A percentile compares a stretch with the other conserved stretches of the same genome.
These are phyloP conservation scores for Terebella lapidaria DNA, from an alignment of 2,888 invertebrate genomes.

Conservation along the genomic window DNA sequence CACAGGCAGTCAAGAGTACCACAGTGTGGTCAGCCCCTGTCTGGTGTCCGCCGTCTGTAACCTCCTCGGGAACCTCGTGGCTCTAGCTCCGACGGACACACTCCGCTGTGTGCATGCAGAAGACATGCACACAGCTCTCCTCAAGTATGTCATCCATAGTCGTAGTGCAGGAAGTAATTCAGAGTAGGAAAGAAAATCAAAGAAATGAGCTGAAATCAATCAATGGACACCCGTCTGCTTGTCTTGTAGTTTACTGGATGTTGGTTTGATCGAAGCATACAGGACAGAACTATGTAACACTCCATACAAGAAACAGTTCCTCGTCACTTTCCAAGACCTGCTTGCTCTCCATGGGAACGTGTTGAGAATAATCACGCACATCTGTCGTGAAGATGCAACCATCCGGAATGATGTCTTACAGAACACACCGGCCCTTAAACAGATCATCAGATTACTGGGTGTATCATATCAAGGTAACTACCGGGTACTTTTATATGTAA, in stretches of 20 bases:
- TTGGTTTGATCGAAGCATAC: constrained; percentile 34
- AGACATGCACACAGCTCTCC: constrained; percentile 33
- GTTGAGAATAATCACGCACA: constrained; percentile 32
- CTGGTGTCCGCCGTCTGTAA: constrained; percentile 40
- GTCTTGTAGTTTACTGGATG: constrained; percentile 36
- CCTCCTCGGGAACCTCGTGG: constrained; percentile 39
- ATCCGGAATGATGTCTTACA: constrained; percentile 33
- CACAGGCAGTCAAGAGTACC: constrained; percentile 22
- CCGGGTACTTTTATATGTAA: too few relatives aligned
- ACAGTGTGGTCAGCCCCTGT: constrained; percentile 42
- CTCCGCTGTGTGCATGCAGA: constrained; percentile 35
- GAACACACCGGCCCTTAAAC: constrained; percentile 32
- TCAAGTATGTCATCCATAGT: constrained; percentile 28
- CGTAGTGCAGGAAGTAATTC: background rate
- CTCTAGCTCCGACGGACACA: constrained; percentile 40
- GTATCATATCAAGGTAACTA: constrained; percentile 16
- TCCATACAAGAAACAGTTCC: constrained; percentile 26
- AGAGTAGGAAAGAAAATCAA: background rate
- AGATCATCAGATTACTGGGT: constrained; percentile 35
- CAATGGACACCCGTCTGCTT: too few relatives aligned
- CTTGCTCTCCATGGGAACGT: constrained; percentile 36
- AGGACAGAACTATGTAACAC: constrained; percentile 29
- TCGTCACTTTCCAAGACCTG: constrained; percentile 38
- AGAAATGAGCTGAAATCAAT: too few relatives aligned
- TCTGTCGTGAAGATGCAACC: constrained; percentile 32